Percentiles rank a stretch among this genome's conserved stretches.
Conservation (phyloP, 2,797 vertebrate species). For the Anabacerthia variegaticeps region DNA sequence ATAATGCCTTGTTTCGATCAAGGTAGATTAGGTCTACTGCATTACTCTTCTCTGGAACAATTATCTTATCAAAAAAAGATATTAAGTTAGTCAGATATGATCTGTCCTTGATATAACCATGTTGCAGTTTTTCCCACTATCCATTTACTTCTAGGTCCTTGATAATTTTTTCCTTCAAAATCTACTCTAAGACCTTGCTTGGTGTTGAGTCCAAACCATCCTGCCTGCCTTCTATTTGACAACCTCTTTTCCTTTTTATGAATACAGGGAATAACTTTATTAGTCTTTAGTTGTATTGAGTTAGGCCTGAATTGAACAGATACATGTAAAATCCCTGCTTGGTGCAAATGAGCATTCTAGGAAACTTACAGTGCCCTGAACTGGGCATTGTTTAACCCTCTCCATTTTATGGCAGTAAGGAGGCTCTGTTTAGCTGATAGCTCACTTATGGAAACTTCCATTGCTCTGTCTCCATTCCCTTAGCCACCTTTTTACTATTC, state of each 20-base stretch:
- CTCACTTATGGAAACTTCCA: not conserved
- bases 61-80: constrained; percentile 50
- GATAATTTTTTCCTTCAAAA: not conserved
- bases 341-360: not conserved
- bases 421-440: not conserved
- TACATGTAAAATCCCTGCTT: not conserved
- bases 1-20: not conserved
- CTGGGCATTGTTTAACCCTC: not conserved
- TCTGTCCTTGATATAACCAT: constrained; percentile 41
- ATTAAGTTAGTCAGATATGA: constrained; percentile 54
- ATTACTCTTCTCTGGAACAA: constrained; percentile 37
- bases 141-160: constrained; percentile 6
- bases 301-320: not conserved
- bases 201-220: constrained; percentile 9
- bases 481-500: not conserved
- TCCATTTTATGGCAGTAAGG: not conserved
- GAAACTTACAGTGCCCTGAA: not conserved
- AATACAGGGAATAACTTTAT: not conserved
- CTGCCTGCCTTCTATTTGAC: not conserved
- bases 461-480: not conserved
- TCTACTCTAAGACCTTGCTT: constrained; percentile 1
- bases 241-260: not conserved
- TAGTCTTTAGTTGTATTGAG: not conserved
- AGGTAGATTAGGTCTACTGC: constrained; percentile 31
- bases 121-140: constrained; percentile 11